Percentiles rank a stretch among this genome's conserved stretches.
Conservation (phyloP, 2,113 vertebrate genomes). For the Alligator sinensis region DNA sequence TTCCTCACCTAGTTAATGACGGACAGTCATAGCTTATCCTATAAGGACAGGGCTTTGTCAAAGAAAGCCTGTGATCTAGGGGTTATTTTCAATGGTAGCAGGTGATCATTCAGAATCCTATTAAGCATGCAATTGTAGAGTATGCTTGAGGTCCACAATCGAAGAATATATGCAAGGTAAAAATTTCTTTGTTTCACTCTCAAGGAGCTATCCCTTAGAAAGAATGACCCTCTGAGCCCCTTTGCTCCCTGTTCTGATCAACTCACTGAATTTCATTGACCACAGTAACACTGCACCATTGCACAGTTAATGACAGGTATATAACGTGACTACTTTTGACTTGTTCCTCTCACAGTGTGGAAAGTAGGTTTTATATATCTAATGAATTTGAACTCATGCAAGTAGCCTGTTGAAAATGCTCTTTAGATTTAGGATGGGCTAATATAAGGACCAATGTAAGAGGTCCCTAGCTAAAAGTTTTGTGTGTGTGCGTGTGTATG, state of each 20-base stretch:
- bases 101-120: conserved; percentile 35
- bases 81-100: neutral
- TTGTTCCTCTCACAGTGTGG: conserved; percentile 11
- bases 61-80: conserved; percentile 12
- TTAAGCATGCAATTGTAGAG: neutral
- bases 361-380: conserved; percentile 44
- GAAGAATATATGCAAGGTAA: neutral
- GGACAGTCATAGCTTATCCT: neutral
- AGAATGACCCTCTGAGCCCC: neutral
- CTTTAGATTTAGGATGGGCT: neutral
- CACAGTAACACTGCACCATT: conserved; percentile 34
- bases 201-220: neutral
- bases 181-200: neutral
- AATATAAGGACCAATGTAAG: rapidly evolving
- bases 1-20: neutral
- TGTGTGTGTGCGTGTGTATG: too few species aligned
- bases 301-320: conserved; percentile 9
- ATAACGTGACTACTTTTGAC: conserved; percentile 1
- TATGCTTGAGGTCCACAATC: neutral
- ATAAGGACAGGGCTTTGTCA: neutral
- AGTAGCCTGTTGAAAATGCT: neutral
- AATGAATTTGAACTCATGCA: neutral
- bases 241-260: neutral
- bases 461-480: neutral
- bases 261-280: conserved; percentile 37